Evolutionary conservation across 2,888 invertebrate species (phyloP), one percentile per base, ranked within the genome.

Genomic region (Melieria crassipennis): DNA sequence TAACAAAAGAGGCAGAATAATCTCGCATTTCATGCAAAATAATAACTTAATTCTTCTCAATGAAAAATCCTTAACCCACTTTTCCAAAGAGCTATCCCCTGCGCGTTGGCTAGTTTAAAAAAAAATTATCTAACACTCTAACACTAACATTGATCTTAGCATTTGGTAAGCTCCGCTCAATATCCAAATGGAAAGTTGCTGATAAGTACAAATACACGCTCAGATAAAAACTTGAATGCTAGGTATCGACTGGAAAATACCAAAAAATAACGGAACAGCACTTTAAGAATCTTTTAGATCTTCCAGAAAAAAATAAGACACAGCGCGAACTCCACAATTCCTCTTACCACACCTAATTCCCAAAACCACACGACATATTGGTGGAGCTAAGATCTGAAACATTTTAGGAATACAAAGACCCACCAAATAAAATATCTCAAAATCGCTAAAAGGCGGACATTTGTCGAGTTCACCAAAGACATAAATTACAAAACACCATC

Each of bases 31-130:
- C 1, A 61, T 69, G 5, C 11, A 62, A 61, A 46, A 62, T 13
- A 50, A 13, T 30, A 43, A 62, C 13, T 10, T 62, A 6, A 55
- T 61, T 16, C 4, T 69, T 42, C 55, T 69, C 6, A 69, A 62
- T 45, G 62, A 62, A 45, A 62, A 62, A 11, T 62, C 46, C 7
- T 56, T 62, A 7, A 69, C 69, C n/a, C 69, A 69, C 46, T 62
- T 69, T 13, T 69, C 61, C 0, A 62, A 61, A 11, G 11, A 42
- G 4, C 13, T 4, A 1, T 62, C 55, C 9, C 55, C 30, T 10
- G 52, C 69, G 7, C 16, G 62, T 16, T 16, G 16, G 16, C 16
- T 16, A 0, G 16, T 16, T 16, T 16, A 16, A 16, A 1, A 16
- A 16, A 16, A 16, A 16, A 16, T 16, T 16, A 16, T 16, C 1